Conservation (phyloP, 2,888 invertebrate genomes). For the Caenorhabditis virilis region DNA sequence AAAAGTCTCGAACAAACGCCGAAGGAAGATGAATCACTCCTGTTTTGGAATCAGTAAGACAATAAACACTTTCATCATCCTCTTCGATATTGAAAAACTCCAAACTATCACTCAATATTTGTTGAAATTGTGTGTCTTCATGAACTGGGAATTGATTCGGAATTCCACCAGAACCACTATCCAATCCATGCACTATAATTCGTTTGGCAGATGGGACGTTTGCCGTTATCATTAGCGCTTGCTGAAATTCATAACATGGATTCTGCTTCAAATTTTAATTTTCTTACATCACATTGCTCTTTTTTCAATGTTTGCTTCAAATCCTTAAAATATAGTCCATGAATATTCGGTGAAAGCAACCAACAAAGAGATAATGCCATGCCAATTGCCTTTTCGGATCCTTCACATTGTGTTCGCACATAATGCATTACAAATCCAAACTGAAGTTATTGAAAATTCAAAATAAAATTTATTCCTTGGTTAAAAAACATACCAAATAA, state of each 20-base stretch:
- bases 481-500: conserved; percentile 81
- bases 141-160: conserved; percentile 98
- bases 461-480: conserved; percentile 8
- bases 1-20: conserved; percentile 91
- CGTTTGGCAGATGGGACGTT: conserved; percentile 99
- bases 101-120: conserved; percentile 48
- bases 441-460: conserved; percentile 64
- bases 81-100: conserved; percentile 92
- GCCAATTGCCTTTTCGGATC: conserved; percentile 80
- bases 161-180: conserved; percentile 87
- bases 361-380: conserved; percentile 91
- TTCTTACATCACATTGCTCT: conserved; percentile 89
- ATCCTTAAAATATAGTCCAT: conserved; percentile 99
- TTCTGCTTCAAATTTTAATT: not conserved
- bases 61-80: conserved; percentile 84
- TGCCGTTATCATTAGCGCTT: conserved; percentile 92
- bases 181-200: conserved; percentile 71
- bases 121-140: conserved; percentile 70
- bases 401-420: conserved; percentile 91
- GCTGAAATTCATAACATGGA: conserved; percentile 67
- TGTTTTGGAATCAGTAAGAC: conserved; percentile 96
- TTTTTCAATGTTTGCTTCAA: conserved; percentile 95
- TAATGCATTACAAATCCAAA: conserved; percentile 99
- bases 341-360: conserved; percentile 98
- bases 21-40: conserved; percentile 95